Conservation (phyloP, 2,888 invertebrate genomes). For the Adela reaumurella region DNA sequence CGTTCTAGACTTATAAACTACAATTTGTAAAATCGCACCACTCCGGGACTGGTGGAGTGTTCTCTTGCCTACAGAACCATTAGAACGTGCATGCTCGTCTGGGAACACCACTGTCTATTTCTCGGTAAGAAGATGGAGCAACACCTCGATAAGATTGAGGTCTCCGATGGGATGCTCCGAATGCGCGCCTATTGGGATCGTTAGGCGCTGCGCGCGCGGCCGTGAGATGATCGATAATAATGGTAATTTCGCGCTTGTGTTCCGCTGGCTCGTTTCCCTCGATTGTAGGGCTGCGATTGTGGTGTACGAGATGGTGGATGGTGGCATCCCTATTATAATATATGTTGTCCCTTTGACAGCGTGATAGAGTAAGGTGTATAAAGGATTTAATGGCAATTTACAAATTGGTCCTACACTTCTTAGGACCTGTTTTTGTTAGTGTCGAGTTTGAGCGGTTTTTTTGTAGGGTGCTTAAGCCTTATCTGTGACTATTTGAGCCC, state of each 20-base stretch:
- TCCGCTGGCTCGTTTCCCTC: background rate
- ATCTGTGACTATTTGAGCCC: too few species aligned
- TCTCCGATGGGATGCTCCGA: background rate
- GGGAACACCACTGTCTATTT: background rate
- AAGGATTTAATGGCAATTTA: too few species aligned
- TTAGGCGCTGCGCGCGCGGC: slow-evolving; percentile 41
- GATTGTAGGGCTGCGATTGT: background rate
- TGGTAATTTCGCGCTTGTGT: slow-evolving; percentile 48
- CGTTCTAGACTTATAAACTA: too few species aligned
- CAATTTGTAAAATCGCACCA: too few species aligned
- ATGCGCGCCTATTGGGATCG: slow-evolving; percentile 41
- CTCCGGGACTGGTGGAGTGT: too few species aligned
- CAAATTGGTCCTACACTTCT: too few species aligned
- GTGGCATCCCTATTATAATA: background rate
- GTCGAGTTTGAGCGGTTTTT: too few species aligned
- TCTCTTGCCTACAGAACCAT: too few species aligned
- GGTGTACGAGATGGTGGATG: background rate
- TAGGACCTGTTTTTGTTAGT: too few species aligned
- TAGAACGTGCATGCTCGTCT: too few species aligned
- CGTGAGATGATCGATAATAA: slow-evolving; percentile 55
- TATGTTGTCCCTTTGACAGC: background rate
- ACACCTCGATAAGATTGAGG: background rate
- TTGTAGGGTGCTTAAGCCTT: too few species aligned
- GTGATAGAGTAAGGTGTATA: background rate
- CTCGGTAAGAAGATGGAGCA: background rate